Base-by-base conservation (phyloP, 2,797 vertebrate species). In the Spinibarbus caldwelli region DNA sequence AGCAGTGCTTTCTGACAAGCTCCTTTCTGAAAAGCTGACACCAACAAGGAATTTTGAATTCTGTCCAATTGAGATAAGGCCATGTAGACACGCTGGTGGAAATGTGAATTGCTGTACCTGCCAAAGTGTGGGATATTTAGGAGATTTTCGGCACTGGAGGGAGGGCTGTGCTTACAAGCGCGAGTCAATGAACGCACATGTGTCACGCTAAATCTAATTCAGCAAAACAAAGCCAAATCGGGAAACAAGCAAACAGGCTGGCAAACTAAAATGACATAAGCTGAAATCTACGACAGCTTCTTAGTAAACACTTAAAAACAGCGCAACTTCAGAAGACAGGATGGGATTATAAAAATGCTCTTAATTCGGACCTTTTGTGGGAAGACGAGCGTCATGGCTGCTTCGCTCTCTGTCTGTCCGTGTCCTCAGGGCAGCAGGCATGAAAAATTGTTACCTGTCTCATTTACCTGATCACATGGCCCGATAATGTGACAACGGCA, bases 141-240 rank as follows among this genome's bases (percentile, higher is more conserved):
- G 62, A 82, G 86, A 71, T 86, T 75, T 86, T 72, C 29, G 71
- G 45, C 67, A 52, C 80, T 29, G 82, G 54, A 76, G 82, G 70
- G 64, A 87, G 64, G 73, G 85, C 67, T n/a, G 31, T 75, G 49
- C 76, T 89, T 89, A 87, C 82, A 89, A 78, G 82, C 38, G 45
- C 41, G 68, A 86, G 38, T 64, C 84, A 83, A 47, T 73, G 57
- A 87, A 89, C 88, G 89, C 90, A 88, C 89, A 84, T 83, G 85
- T 91, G 88, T 95, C 93, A 94, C 92, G 92, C 91, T 94, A 94
- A 95, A 94, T 92, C 94, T 92, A 91, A 92, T 93, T 95, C 91
- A 92, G 77, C 81, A 88, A 91, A 93, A 95, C 92, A 93, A 94
- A 93, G 91, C 90, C 73, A 72, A 85, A 87, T 89, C 47, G 73